Percentiles rank a stretch among this genome's conserved stretches.
Conservation (phyloP, 2,113 vertebrate species). For the Podilymbus podiceps region DNA sequence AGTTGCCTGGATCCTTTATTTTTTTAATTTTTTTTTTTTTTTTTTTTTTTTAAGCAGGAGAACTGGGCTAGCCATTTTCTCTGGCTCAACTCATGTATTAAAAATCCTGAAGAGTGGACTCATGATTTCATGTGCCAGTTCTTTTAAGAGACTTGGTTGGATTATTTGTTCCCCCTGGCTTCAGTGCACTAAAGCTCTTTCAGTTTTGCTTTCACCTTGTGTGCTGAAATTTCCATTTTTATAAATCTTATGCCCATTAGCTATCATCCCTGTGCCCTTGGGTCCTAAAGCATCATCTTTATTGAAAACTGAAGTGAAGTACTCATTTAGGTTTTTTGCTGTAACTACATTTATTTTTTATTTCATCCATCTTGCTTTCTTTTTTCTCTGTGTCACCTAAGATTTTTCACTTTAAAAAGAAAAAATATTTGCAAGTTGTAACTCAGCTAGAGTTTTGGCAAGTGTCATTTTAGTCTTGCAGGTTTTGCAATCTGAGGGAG, state of each 20-base stretch:
- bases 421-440: background rate
- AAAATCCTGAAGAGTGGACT: conserved; percentile 12
- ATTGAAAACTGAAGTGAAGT: conserved; percentile 2
- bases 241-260: conserved; percentile 32
- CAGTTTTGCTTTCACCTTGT: conserved; percentile 46
- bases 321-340: background rate
- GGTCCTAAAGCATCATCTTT: conserved; percentile 14
- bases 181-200: conserved; percentile 35
- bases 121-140: background rate
- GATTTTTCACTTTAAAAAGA: background rate
- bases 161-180: conserved; percentile 36
- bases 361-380: background rate
- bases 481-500: background rate
- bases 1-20: conserved; percentile 11
- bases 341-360: background rate
- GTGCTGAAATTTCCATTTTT: conserved; percentile 51
- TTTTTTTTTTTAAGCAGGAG: background rate
- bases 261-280: background rate
- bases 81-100: background rate
- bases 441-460: background rate
- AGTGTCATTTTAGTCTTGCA: background rate
- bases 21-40: background rate
- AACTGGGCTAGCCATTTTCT: background rate
- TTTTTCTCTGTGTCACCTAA: background rate
- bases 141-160: conserved; percentile 19